These are phyloP conservation scores for Brenthis hecate DNA, from an alignment of 2,888 invertebrate genomes.

Conservation along the genomic window DNA sequence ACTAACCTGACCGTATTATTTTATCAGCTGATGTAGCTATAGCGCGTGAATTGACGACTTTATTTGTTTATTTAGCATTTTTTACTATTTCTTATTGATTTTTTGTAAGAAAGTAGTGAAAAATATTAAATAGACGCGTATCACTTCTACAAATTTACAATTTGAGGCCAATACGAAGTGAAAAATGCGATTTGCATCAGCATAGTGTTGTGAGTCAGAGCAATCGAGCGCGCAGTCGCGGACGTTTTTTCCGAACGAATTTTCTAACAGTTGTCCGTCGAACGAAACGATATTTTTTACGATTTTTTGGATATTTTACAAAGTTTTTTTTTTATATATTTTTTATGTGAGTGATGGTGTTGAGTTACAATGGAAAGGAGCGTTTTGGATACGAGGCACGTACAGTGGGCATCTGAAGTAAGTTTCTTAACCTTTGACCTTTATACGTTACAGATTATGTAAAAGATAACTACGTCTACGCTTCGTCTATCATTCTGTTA, in stretches of 20 bases:
- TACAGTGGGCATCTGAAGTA: conserved; percentile 76
- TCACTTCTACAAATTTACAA: not conserved
- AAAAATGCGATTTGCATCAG: conserved; percentile 59
- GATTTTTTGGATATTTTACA: conserved; percentile 52
- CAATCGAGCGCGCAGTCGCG: conserved; percentile 57
- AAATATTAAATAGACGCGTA: conserved; percentile 17
- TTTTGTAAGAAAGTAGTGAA: not conserved
- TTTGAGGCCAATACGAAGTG: conserved; percentile 47
- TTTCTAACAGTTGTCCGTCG: conserved; percentile 57
- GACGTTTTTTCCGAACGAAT: conserved; percentile 66
- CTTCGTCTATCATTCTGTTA: not conserved
- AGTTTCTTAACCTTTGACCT: conserved; percentile 49
- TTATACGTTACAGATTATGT: conserved; percentile 1
- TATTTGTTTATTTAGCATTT: conserved; percentile 12
- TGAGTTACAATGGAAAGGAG: conserved; percentile 76
- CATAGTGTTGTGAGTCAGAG: conserved; percentile 62
- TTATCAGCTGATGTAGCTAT: conserved; percentile 66
- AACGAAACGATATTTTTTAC: conserved; percentile 61
- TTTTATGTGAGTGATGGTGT: conserved; percentile 67
- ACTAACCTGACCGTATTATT: conserved; percentile 72
- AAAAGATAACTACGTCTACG: conserved; percentile 2
- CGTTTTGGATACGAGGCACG: conserved; percentile 70
- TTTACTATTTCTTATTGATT: conserved; percentile 40
- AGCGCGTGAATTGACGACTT: conserved; percentile 40
- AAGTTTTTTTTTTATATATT: conserved; percentile 30